Conservation (phyloP, 2,797 vertebrate genomes). For the Anguilla megastoma region DNA sequence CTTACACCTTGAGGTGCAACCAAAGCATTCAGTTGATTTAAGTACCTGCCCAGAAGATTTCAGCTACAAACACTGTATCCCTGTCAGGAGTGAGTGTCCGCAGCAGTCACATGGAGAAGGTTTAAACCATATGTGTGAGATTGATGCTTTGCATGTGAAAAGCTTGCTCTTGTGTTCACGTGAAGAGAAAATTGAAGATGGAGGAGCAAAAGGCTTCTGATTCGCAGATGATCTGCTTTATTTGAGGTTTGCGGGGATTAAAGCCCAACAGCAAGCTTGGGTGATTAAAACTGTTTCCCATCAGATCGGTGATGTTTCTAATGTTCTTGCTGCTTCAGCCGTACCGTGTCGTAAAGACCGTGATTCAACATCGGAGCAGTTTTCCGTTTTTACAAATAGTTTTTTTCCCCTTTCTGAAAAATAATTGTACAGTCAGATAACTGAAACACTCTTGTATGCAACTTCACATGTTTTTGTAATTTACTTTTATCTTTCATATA, state of each 20-base stretch:
- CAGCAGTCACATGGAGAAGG: background rate
- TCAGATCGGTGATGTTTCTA: background rate
- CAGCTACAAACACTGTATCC: background rate
- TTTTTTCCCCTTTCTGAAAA: background rate
- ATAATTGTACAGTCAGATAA: background rate
- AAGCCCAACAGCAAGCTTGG: conserved; percentile 7
- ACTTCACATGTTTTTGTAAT: conserved; percentile 3
- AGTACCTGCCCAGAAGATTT: background rate
- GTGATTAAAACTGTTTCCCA: conserved; percentile 18
- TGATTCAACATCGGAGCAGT: background rate
- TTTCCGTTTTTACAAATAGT: background rate
- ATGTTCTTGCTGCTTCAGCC: background rate
- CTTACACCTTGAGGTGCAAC: background rate
- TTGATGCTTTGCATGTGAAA: background rate
- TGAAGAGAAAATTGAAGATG: background rate
- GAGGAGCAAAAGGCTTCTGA: conserved; percentile 27
- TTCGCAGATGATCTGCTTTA: conserved; percentile 31
- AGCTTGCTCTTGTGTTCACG: background rate
- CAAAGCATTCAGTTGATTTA: background rate
- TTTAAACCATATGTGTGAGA: background rate
- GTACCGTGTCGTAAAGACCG: background rate
- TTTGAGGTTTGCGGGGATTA: conserved; percentile 27
- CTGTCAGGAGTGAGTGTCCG: background rate
- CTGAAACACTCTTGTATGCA: background rate
- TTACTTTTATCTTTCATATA: background rate